Evolutionary conservation across 2,888 invertebrate species (phyloP).

Genomic region (Labia minor): DNA sequence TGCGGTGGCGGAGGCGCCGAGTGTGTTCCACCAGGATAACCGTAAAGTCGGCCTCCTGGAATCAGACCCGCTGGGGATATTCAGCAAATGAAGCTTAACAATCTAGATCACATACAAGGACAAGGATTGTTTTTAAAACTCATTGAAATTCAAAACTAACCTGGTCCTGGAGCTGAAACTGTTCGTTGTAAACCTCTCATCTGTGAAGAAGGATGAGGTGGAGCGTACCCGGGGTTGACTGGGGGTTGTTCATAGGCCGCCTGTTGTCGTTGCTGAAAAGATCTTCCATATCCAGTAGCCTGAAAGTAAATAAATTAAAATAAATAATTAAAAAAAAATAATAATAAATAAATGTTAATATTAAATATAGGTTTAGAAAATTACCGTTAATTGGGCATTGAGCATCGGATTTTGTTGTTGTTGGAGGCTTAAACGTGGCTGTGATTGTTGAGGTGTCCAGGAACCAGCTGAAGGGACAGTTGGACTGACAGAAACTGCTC

Average conservation of each 20-base stretch:
- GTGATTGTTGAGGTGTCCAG: constrained; percentile 36
- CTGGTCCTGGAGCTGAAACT: background rate
- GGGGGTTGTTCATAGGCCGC: constrained; percentile 2
- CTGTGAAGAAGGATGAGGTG: background rate
- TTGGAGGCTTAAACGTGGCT: constrained; percentile 57
- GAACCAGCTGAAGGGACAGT: constrained; percentile 34
- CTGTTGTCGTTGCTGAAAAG: constrained; percentile 15
- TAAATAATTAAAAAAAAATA: constrained; percentile 18
- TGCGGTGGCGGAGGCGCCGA: constrained; percentile 27
- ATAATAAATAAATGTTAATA: constrained; percentile 16
- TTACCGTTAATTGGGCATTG: constrained; percentile 70
- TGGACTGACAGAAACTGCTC: constrained; percentile 30
- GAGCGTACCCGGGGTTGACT: constrained; percentile 1
- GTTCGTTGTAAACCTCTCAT: background rate
- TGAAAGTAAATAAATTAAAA: no score
- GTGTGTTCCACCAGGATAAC: constrained; percentile 28
- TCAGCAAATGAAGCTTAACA: background rate
- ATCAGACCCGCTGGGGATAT: background rate
- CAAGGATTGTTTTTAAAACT: background rate
- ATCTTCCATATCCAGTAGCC: background rate
- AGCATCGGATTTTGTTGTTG: constrained; percentile 82
- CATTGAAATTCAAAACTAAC: background rate
- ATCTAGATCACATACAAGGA: no score
- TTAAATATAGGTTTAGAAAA: constrained; percentile 35
- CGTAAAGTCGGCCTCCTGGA: no score